phyloP scores from a whole-genome alignment of 2,888 invertebrate species.

The Eupithecia vulgata region DNA sequence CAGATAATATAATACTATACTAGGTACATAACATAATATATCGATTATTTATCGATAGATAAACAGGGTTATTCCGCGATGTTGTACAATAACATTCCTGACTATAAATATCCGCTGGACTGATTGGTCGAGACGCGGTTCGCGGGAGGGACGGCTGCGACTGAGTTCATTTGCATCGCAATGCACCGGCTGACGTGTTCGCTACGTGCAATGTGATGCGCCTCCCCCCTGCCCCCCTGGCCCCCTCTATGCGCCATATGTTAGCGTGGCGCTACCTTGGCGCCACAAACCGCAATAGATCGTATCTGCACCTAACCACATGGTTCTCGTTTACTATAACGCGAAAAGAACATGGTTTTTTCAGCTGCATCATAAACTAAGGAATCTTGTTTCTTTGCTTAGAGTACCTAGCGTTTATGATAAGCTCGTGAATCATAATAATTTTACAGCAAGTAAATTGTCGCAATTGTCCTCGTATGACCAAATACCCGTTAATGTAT shows the following conservation, averaged over 20 bases:
- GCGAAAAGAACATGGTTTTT: slow-evolving; percentile 14
- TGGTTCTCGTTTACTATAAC: slow-evolving; percentile 16
- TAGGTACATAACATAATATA: slow-evolving; percentile 13
- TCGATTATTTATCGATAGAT: slow-evolving; percentile 41
- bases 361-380: slow-evolving; percentile 15
- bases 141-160: slow-evolving; percentile 49
- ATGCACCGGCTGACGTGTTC: slow-evolving; percentile 55
- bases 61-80: slow-evolving; percentile 55
- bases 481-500: not conserved
- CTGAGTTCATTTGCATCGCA: slow-evolving; percentile 73
- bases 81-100: slow-evolving; percentile 75
- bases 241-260: slow-evolving; percentile 36
- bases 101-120: slow-evolving; percentile 72
- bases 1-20: not conserved
- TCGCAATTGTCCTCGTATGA: not conserved
- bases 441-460: not conserved
- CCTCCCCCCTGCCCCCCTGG: slow-evolving; percentile 25
- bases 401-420: not conserved
- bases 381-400: not conserved
- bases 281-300: slow-evolving; percentile 37
- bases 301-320: slow-evolving; percentile 28
- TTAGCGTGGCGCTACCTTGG: slow-evolving; percentile 35
- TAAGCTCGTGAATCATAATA: not conserved
- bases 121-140: slow-evolving; percentile 56
- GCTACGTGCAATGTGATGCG: slow-evolving; percentile 36